Conservation (phyloP, 2,888 invertebrate species). For the Sarcophaga rosellei region DNA sequence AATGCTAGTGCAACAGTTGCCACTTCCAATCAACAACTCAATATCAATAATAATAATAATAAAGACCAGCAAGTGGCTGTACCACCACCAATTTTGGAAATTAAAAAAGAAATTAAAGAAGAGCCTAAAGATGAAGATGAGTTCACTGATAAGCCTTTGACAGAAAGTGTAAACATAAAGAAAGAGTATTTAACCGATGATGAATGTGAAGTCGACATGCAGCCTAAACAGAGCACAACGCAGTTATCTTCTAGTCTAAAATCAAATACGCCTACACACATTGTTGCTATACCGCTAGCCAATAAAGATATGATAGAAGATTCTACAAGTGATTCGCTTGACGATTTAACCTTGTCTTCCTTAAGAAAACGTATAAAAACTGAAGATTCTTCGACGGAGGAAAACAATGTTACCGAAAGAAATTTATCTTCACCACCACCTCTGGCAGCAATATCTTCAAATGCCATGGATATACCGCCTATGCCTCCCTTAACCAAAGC, state of each 20-base stretch:
- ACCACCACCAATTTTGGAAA: constrained; percentile 75
- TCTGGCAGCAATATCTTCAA: constrained; percentile 13
- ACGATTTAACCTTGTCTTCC: constrained; percentile 57
- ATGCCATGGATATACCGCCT: constrained; percentile 61
- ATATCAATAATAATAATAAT: constrained; percentile 58
- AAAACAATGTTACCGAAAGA: not conserved
- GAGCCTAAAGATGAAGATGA: constrained; percentile 73
- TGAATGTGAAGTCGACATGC: constrained; percentile 43
- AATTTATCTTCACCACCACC: constrained; percentile 35
- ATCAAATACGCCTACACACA: constrained; percentile 40
- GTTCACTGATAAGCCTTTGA: not conserved
- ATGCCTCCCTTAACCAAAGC: constrained; percentile 70
- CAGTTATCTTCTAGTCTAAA: constrained; percentile 1
- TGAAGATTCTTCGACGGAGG: constrained; percentile 26
- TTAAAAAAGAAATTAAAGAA: constrained; percentile 76
- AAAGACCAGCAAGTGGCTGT: constrained; percentile 65
- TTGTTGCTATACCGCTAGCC: constrained; percentile 58
- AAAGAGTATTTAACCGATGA: constrained; percentile 71
- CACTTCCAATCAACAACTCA: not conserved
- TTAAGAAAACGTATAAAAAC: constrained; percentile 63
- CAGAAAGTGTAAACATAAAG: constrained; percentile 65
- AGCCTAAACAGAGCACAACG: not conserved
- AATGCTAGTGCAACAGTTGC: constrained; percentile 4
- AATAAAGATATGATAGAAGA: constrained; percentile 63
- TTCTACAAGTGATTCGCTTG: constrained; percentile 62